Evolutionary conservation across 1,140 invertebrate genomes (phyloP).

Genomic region (Pogonomyrmex barbatus): DNA sequence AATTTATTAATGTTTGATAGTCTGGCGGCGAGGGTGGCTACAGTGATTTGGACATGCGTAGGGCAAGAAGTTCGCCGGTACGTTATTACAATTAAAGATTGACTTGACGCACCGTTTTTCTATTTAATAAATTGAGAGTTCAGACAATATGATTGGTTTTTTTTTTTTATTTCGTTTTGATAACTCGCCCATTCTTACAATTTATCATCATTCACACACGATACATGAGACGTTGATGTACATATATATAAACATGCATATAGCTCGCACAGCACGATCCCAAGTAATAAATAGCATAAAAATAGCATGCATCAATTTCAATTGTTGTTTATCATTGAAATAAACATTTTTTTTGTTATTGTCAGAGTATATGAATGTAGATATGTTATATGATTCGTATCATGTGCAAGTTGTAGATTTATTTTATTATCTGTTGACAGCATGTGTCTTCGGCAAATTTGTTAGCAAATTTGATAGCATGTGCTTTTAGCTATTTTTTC

Average conservation of each 20-base stretch:
- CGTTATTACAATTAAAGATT: conserved; percentile 76
- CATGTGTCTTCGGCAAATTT: conserved; percentile 27
- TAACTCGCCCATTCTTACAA: background rate
- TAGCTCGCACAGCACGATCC: background rate
- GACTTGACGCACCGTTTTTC: conserved; percentile 22
- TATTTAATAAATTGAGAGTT: conserved; percentile 26
- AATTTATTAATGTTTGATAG: conserved; percentile 80
- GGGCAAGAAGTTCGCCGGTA: conserved; percentile 84
- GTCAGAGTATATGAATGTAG: conserved; percentile 30
- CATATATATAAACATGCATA: background rate
- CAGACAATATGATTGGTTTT: background rate
- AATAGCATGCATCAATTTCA: background rate
- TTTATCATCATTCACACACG: conserved; percentile 5
- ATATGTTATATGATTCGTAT: background rate
- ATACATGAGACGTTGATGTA: conserved; percentile 5
- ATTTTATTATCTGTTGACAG: conserved; percentile 26
- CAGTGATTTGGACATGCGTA: conserved; percentile 83
- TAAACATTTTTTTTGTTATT: background rate
- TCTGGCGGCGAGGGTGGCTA: conserved; percentile 85
- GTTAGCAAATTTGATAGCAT: conserved; percentile 69
- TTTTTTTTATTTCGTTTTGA: background rate
- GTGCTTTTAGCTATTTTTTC: conserved; percentile 71
- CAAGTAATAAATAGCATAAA: background rate
- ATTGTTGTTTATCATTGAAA: conserved; percentile 14
- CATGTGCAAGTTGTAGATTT: conserved; percentile 30